A percentile compares a stretch with the other conserved stretches of the same genome.
Evolutionary conservation across 2,797 vertebrate genomes (phyloP).

Genomic region (Molossus alvarezi): DNA sequence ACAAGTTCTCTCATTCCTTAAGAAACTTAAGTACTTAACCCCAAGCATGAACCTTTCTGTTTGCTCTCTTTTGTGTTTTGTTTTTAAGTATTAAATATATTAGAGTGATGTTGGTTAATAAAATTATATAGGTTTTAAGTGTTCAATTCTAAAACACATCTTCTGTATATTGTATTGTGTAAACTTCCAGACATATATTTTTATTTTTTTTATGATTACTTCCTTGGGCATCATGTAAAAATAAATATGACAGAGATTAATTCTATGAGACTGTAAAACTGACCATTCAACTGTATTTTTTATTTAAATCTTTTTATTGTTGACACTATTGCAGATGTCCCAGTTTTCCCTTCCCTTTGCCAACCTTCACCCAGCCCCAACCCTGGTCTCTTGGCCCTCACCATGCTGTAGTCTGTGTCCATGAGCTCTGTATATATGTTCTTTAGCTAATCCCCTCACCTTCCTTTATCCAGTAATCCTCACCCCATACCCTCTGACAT

Average conservation of each 20-base stretch:
- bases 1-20: neutral
- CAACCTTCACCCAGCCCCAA: too few relatives aligned
- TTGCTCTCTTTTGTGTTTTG: neutral
- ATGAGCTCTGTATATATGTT: neutral
- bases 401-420: neutral
- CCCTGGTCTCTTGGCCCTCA: neutral
- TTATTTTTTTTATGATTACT: neutral
- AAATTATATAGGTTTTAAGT: neutral
- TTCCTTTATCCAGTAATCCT: neutral
- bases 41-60: neutral
- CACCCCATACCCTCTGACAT: neutral
- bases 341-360: neutral
- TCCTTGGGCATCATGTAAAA: neutral
- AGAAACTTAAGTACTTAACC: neutral
- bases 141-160: neutral
- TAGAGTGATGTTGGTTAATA: neutral
- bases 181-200: neutral
- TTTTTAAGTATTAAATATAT: neutral
- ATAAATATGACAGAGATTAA: neutral
- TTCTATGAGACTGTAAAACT: slow-evolving; percentile 21
- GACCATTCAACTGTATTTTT: neutral
- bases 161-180: neutral
- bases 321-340: neutral
- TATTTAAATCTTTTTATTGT: neutral
- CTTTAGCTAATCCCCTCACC: neutral